Percentiles rank a stretch among this genome's conserved stretches.
These are phyloP conservation scores for Dufourea novaeangliae DNA, from an alignment of 1,140 invertebrate genomes.

Conservation along the genomic window DNA sequence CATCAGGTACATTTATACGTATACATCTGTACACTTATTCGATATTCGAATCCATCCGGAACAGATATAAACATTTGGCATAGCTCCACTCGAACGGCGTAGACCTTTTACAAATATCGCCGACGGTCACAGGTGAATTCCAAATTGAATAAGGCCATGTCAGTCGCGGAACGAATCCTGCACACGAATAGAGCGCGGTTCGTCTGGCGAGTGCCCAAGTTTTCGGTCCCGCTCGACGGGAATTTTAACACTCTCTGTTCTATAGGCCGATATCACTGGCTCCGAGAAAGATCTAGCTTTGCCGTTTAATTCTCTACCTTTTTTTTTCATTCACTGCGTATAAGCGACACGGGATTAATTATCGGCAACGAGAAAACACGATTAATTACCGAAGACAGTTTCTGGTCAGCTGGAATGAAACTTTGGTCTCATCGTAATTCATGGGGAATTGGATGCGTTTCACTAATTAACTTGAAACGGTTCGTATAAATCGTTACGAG, in stretches of 20 bases:
- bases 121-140: conserved; percentile 30
- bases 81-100: conserved; percentile 12
- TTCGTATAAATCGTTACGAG: background rate
- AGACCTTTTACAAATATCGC: conserved; percentile 20
- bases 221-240: conserved; percentile 35
- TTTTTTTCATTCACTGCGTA: conserved; percentile 43
- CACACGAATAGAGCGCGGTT: conserved; percentile 34
- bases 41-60: background rate
- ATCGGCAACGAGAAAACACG: conserved; percentile 62
- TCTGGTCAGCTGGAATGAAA: conserved; percentile 11
- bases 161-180: conserved; percentile 31
- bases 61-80: conserved; percentile 27
- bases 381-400: conserved; percentile 58
- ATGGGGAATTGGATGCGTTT: no score
- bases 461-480: conserved; percentile 24
- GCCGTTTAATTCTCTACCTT: conserved; percentile 46
- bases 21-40: background rate
- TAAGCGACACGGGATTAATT: conserved; percentile 63
- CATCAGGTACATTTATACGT: background rate
- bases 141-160: conserved; percentile 61
- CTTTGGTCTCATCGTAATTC: conserved; percentile 33
- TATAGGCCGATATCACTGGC: conserved; percentile 33
- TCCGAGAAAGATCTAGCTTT: conserved; percentile 45
- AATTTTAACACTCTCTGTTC: conserved; percentile 59
- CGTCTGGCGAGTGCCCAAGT: conserved; percentile 53